Base-by-base conservation (phyloP, 2,797 vertebrate genomes). In the Smutsia gigantea region DNA sequence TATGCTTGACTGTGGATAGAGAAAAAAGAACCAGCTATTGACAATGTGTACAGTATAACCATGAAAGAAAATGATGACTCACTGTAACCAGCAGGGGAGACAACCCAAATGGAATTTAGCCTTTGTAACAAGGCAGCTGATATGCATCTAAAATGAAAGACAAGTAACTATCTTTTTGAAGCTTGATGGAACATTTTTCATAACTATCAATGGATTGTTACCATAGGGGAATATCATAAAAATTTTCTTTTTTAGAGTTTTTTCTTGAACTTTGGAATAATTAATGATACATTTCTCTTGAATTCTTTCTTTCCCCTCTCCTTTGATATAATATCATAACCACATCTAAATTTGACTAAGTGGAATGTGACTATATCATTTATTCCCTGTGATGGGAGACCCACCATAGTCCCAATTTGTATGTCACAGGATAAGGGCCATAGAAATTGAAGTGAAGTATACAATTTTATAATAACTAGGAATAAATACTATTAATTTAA, bases 21-120 rank as follows among this genome's bases (percentile, higher is more conserved):
- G 66, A 51, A 96, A 91, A 90, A 92, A 82, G 69, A 97, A 97
- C 59, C 18, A 37, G 42, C n/a, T 97, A 27, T 83, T 96, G 31
- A 39, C 42, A 91, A 46, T 94, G 63, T 81, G 21, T 29, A 79
- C 46, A 42, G 12, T 13, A 0, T 39, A 90, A 25, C 46, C 23
- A 2, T 34, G 78, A 87, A 69, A 93, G 51, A 81, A 21, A 59
- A 66, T 5, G 2, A 25, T 77, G 89, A 34, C 61, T 95, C 72
- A 0, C 9, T 88, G 27, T 55, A 89, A 68, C 3, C 42, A 96
- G 42, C 78, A 63, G 2, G 27, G 5, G 2, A 83, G 75, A 96
- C 84, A 96, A 27, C 69, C 55, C 29, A 75, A 82, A 75, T 71
- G 25, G 1, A 10, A 81, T 92, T 95, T 72, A 95, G 42, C 34